Evolutionary conservation across 1,140 invertebrate genomes (phyloP).

Genomic region (Monochamus saltuarius): DNA sequence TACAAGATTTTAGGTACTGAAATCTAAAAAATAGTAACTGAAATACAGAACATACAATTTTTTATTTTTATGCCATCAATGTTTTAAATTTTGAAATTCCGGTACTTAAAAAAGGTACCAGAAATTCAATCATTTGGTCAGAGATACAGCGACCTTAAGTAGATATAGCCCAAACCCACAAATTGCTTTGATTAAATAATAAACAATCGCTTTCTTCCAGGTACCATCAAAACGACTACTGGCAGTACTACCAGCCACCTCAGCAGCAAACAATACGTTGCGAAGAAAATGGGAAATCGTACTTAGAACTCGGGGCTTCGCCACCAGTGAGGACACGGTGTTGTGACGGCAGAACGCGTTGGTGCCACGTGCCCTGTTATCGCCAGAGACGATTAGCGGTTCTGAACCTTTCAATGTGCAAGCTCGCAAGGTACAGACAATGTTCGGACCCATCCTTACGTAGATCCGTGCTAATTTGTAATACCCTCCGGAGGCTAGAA

Average conservation of each 20-base stretch:
- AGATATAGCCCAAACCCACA: too few species aligned
- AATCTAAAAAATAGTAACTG: too few species aligned
- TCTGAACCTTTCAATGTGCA: constrained; percentile 90
- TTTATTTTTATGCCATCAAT: too few species aligned
- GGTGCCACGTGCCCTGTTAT: constrained; percentile 78
- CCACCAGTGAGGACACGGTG: constrained; percentile 45
- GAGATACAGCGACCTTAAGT: too few species aligned
- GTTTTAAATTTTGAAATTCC: too few species aligned
- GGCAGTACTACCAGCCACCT: constrained; percentile 56
- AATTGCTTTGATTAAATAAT: too few species aligned
- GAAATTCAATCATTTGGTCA: too few species aligned
- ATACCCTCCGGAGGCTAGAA: constrained; percentile 87
- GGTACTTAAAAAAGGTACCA: too few species aligned
- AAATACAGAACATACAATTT: too few species aligned
- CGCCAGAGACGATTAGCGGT: constrained; percentile 83
- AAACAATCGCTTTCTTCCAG: constrained; percentile 4
- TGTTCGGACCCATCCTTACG: constrained; percentile 87
- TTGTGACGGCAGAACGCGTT: constrained; percentile 70
- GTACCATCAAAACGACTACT: constrained; percentile 53
- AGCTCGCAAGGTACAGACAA: constrained; percentile 83
- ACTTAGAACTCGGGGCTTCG: constrained; percentile 78
- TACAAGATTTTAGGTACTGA: too few species aligned
- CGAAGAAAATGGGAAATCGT: constrained; percentile 88
- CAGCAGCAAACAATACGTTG: constrained; percentile 78
- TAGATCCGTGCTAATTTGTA: constrained; percentile 91